These are phyloP conservation scores for Pseudocheirus occidentalis DNA, from an alignment of 2,797 vertebrate species.

Conservation along the genomic window DNA sequence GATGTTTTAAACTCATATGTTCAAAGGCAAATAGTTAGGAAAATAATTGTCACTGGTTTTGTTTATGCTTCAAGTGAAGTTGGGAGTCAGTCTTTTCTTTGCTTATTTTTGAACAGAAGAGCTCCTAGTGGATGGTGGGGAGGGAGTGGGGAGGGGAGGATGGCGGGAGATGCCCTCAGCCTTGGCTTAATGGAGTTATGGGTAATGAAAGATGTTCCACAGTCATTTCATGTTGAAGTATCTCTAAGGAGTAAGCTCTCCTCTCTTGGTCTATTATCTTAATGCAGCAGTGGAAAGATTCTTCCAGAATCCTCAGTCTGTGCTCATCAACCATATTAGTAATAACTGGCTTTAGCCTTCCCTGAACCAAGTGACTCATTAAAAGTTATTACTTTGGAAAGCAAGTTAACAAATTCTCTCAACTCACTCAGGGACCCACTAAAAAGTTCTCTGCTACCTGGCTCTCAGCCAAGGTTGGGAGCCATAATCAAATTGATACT, in stretches of 20 bases:
- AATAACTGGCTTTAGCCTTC: neutral
- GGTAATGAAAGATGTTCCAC: neutral
- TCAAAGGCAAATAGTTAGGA: neutral
- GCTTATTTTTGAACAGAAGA: neutral
- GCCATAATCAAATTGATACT: neutral
- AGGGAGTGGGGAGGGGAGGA: too few relatives aligned
- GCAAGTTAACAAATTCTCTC: neutral
- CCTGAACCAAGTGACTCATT: neutral
- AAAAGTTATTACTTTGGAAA: conserved; percentile 7
- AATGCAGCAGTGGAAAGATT: neutral
- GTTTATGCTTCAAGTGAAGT: neutral
- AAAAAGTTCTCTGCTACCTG: neutral
- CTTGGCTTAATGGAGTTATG: neutral
- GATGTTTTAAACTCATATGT: neutral
- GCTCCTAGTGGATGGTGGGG: too few relatives aligned
- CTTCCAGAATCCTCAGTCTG: neutral
- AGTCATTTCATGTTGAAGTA: neutral
- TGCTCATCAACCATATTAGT: neutral
- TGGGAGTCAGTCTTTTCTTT: neutral
- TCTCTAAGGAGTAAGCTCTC: neutral
- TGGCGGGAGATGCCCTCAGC: neutral
- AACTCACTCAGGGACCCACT: neutral
- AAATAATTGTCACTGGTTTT: neutral
- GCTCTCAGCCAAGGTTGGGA: neutral
- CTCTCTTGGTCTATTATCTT: neutral